Percentiles rank a stretch among this genome's conserved stretches.
Conservation (phyloP, 2,797 vertebrate genomes). For the Tapirus indicus region DNA sequence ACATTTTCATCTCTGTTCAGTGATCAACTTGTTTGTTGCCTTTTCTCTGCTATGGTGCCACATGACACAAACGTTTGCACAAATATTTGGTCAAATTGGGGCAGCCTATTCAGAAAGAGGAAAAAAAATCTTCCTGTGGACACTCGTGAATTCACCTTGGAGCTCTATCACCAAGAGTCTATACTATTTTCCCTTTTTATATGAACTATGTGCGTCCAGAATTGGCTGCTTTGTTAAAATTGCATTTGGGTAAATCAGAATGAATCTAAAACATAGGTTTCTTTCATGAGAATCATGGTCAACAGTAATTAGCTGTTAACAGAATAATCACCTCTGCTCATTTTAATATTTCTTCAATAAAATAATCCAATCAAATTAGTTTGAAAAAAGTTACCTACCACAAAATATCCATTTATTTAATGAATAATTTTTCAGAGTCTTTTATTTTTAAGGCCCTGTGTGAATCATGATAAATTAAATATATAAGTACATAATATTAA, state of each 20-base stretch:
- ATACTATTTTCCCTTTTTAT: not conserved
- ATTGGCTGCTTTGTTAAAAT: not conserved
- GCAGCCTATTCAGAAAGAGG: not conserved
- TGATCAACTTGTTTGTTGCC: not conserved
- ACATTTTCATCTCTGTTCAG: not conserved
- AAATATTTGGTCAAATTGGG: not conserved
- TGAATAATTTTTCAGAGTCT: not conserved
- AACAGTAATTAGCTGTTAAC: not conserved
- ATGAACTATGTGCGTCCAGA: not conserved
- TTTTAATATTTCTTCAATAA: conserved; percentile 19
- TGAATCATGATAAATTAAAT: not conserved
- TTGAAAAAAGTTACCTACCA: not conserved
- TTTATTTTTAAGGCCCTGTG: not conserved
- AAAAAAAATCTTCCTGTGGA: not conserved
- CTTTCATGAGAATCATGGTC: not conserved
- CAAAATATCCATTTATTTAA: not conserved
- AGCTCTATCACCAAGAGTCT: not conserved
- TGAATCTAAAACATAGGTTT: not conserved
- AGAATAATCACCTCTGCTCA: not conserved
- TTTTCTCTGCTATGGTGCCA: not conserved
- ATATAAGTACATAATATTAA: not conserved
- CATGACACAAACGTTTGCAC: not conserved
- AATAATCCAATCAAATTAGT: not conserved
- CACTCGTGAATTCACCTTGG: not conserved
- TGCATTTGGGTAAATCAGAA: not conserved